Percentiles rank a stretch among this genome's conserved stretches.
These are phyloP conservation scores for Drosophila bunnanda DNA, from an alignment of 2,888 invertebrate genomes.

Conservation along the genomic window DNA sequence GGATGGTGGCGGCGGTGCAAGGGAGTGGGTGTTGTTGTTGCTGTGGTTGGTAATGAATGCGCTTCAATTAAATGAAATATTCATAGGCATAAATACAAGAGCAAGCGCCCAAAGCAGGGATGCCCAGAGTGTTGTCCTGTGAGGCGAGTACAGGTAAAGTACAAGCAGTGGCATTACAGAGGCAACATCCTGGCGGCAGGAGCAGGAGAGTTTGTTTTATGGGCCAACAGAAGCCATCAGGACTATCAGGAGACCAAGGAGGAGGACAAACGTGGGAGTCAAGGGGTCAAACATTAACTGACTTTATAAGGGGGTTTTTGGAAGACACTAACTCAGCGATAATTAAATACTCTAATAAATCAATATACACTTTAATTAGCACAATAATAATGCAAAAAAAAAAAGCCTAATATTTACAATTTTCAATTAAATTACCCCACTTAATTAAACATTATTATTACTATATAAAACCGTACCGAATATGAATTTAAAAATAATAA, in stretches of 20 bases:
- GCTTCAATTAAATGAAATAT: constrained; percentile 79
- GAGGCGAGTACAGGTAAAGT: not conserved
- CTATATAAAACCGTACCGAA: fast-evolving
- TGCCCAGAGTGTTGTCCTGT: not conserved
- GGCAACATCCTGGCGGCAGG: constrained; percentile 36
- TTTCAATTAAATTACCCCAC: not conserved
- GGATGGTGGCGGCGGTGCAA: constrained; percentile 3
- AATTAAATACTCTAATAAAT: constrained; percentile 6
- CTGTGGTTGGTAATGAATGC: constrained; percentile 70
- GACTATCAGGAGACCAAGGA: constrained; percentile 21
- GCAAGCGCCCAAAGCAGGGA: constrained; percentile 24
- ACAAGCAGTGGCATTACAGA: constrained; percentile 12
- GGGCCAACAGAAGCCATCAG: constrained; percentile 48
- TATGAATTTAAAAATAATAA: not conserved
- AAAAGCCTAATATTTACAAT: not conserved
- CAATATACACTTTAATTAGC: not conserved
- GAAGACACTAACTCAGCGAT: not conserved
- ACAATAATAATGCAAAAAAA: not conserved
- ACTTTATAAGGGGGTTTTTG: constrained; percentile 1
- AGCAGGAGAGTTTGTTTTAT: constrained; percentile 67
- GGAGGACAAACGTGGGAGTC: not conserved
- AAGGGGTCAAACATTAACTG: constrained; percentile 39
- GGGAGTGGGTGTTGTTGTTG: constrained; percentile 34
- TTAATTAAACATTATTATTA: too few relatives aligned
- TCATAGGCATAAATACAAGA: constrained; percentile 74